Evolutionary conservation across 2,888 invertebrate genomes (phyloP).

Genomic region (Sylvicola cinctus): DNA sequence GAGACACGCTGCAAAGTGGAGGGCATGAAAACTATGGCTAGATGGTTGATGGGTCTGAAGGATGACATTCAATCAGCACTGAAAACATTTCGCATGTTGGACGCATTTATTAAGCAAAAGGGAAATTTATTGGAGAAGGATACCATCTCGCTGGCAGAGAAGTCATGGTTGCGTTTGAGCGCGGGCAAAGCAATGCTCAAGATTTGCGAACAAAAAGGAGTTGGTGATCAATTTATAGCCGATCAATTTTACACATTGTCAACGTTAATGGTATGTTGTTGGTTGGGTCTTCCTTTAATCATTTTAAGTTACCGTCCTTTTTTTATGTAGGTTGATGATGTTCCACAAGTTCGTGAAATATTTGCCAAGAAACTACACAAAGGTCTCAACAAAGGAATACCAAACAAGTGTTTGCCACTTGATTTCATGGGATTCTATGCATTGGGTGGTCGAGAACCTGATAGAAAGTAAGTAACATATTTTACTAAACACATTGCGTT

Average conservation of each 20-base stretch:
- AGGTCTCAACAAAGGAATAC: constrained; percentile 60
- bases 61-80: constrained; percentile 72
- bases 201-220: constrained; percentile 90
- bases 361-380: constrained; percentile 88
- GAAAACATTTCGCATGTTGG: constrained; percentile 86
- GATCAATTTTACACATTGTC: constrained; percentile 91
- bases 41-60: constrained; percentile 85
- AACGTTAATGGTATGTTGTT: constrained; percentile 57
- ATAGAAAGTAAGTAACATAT: constrained; percentile 39
- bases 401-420: constrained; percentile 76
- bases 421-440: constrained; percentile 96
- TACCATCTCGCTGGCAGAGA: constrained; percentile 61
- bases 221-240: constrained; percentile 82
- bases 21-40: constrained; percentile 88
- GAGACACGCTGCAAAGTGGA: constrained; percentile 86
- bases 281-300: neutral
- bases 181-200: constrained; percentile 94
- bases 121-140: constrained; percentile 65
- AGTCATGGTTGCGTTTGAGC: constrained; percentile 78
- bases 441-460: constrained; percentile 71
- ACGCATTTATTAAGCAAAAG: constrained; percentile 82
- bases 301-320: constrained; percentile 5
- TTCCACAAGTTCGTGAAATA: constrained; percentile 67
- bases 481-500: neutral
- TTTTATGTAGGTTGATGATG: constrained; percentile 46